These are phyloP conservation scores for Lethenteron reissneri DNA, from an alignment of 2,113 vertebrate genomes.

Conservation along the genomic window DNA sequence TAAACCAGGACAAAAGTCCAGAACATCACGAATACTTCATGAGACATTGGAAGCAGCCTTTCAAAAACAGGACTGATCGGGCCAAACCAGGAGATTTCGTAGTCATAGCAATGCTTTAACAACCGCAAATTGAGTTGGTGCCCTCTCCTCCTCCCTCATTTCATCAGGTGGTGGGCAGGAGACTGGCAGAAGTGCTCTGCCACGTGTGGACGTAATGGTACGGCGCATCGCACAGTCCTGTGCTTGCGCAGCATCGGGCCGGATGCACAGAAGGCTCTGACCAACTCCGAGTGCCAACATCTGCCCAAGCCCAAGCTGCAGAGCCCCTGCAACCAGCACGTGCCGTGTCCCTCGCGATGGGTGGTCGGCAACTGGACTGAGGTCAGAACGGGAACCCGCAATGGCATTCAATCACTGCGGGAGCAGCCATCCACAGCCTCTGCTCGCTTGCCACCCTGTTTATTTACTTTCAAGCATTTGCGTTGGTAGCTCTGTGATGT, in stretches of 20 bases:
- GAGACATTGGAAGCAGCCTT: too few relatives aligned
- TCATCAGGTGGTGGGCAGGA: constrained; percentile 74
- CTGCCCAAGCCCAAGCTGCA: constrained; percentile 57
- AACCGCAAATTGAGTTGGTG: too few relatives aligned
- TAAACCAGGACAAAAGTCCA: background rate
- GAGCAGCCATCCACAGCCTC: too few relatives aligned
- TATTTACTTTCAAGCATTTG: too few relatives aligned
- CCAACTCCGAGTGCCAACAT: constrained; percentile 44
- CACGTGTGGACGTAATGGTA: constrained; percentile 47
- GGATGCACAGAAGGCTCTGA: constrained; percentile 53
- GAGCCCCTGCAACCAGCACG: constrained; percentile 58
- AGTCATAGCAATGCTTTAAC: too few relatives aligned
- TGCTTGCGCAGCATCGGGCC: constrained; percentile 55
- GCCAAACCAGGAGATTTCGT: too few relatives aligned
- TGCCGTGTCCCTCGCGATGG: constrained; percentile 67
- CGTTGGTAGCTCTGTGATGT: too few relatives aligned
- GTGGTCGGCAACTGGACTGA: constrained; percentile 60
- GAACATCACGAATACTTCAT: background rate
- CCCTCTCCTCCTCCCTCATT: background rate
- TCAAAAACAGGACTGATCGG: too few relatives aligned
- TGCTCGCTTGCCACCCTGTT: too few relatives aligned
- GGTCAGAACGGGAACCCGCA: constrained; percentile 19
- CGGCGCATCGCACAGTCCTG: constrained; percentile 57
- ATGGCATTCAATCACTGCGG: too few relatives aligned
- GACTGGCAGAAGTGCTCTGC: constrained; percentile 74